Evolutionary conservation across 2,888 invertebrate genomes (phyloP).

Genomic region (Erebia ligea): DNA sequence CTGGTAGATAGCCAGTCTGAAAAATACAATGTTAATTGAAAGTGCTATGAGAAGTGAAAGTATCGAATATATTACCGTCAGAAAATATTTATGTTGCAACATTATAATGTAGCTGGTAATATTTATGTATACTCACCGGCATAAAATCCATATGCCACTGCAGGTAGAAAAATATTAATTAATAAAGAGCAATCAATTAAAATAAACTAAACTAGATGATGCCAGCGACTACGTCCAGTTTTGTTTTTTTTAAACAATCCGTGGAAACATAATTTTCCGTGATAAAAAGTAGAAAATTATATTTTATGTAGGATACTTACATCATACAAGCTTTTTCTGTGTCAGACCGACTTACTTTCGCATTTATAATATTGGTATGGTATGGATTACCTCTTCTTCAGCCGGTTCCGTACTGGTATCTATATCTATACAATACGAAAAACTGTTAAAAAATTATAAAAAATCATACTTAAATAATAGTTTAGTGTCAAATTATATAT

Average conservation of each 20-base stretch:
- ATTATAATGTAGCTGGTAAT: not conserved
- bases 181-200: not conserved
- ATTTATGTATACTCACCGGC: slow-evolving; percentile 58
- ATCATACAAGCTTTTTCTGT: too few species aligned
- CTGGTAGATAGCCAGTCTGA: slow-evolving; percentile 75
- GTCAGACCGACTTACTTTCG: too few species aligned
- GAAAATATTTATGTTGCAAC: not conserved
- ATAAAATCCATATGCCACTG: slow-evolving; percentile 80
- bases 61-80: not conserved
- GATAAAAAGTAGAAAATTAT: too few species aligned
- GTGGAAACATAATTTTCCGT: too few species aligned
- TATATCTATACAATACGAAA: slow-evolving; percentile 1
- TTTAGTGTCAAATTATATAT: not conserved
- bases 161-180: slow-evolving; percentile 11
- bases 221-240: too few species aligned
- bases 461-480: too few species aligned
- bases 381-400: slow-evolving; percentile 65
- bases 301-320: too few species aligned
- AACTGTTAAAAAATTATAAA: not conserved
- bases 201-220: too few species aligned
- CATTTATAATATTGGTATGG: too few species aligned
- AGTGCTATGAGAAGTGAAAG: not conserved
- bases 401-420: slow-evolving; percentile 51
- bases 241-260: too few species aligned
- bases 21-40: slow-evolving; percentile 12